Conservation (phyloP, 2,888 invertebrate species). For the Drosophila phalerata region DNA sequence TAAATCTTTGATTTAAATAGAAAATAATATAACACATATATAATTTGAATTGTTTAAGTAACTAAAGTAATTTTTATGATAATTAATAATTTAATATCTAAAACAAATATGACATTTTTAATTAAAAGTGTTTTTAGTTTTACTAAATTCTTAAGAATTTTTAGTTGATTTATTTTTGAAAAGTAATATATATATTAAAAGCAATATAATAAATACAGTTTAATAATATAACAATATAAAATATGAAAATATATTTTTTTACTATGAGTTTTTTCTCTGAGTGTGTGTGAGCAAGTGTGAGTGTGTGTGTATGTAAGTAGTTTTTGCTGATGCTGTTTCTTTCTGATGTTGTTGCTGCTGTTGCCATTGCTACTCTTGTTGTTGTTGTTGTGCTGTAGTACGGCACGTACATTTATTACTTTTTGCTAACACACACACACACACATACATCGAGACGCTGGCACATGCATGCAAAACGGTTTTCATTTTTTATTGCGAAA, state of each 20-base stretch:
- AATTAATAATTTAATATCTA: too few relatives aligned
- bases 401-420: slow-evolving; percentile 83
- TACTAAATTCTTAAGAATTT: too few relatives aligned
- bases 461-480: slow-evolving; percentile 77
- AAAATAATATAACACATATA: too few relatives aligned
- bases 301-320: slow-evolving; percentile 24
- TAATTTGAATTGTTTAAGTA: too few relatives aligned
- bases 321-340: slow-evolving; percentile 36
- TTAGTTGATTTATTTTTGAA: too few relatives aligned
- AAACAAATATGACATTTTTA: too few relatives aligned
- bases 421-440: slow-evolving; percentile 53
- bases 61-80: too few relatives aligned
- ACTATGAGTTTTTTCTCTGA: not conserved
- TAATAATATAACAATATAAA: not conserved
- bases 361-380: slow-evolving; percentile 45
- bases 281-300: not conserved
- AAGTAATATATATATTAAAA: too few relatives aligned
- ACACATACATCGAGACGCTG: slow-evolving; percentile 40
- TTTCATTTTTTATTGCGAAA: slow-evolving; percentile 79
- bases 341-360: slow-evolving; percentile 17
- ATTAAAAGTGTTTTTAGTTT: too few relatives aligned
- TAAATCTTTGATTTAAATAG: too few relatives aligned
- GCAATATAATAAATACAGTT: too few relatives aligned
- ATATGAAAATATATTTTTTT: not conserved
- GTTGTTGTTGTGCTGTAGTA: slow-evolving; percentile 61